Conservation (phyloP, 2,113 vertebrate genomes). For the Pangasianodon gigas region DNA sequence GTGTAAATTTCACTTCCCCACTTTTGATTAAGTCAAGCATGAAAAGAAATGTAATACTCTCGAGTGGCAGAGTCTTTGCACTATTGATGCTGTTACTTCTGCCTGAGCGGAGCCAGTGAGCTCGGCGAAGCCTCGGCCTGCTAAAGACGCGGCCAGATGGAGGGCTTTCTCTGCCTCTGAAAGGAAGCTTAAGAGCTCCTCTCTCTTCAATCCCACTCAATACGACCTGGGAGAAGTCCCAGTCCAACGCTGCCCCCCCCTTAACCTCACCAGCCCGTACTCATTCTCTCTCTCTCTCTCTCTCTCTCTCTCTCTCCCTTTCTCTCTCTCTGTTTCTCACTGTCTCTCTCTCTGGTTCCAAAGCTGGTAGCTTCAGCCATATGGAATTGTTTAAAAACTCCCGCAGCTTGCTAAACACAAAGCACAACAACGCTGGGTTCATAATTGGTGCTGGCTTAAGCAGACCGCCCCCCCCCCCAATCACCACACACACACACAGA, state of each 20-base stretch:
- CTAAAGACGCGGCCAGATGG: slow-evolving; percentile 99
- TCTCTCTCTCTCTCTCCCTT: slow-evolving; percentile 15
- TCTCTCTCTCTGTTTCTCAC: slow-evolving; percentile 42
- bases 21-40: slow-evolving; percentile 99
- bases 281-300: not conserved
- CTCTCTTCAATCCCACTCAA: slow-evolving; percentile 98
- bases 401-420: slow-evolving; percentile 80
- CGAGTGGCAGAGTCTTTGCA: slow-evolving; percentile 98
- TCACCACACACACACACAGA: slow-evolving; percentile 16
- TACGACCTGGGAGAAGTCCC: slow-evolving; percentile 98
- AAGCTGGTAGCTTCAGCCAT: slow-evolving; percentile 81
- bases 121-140: slow-evolving; percentile 90
- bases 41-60: slow-evolving; percentile 99
- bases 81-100: slow-evolving; percentile 99
- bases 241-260: slow-evolving; percentile 77
- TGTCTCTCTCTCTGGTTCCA: slow-evolving; percentile 56
- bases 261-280: slow-evolving; percentile 56
- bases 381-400: slow-evolving; percentile 80
- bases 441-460: slow-evolving; percentile 78
- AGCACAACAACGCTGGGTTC: slow-evolving; percentile 81
- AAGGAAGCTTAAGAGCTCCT: slow-evolving; percentile 99
- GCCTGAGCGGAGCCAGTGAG: slow-evolving; percentile 98
- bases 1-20: slow-evolving; percentile 99
- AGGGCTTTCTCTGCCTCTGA: slow-evolving; percentile 94
- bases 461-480: slow-evolving; percentile 59